These are phyloP conservation scores for Odobenus rosmarus DNA, from an alignment of 2,113 vertebrate species.

Conservation along the genomic window DNA sequence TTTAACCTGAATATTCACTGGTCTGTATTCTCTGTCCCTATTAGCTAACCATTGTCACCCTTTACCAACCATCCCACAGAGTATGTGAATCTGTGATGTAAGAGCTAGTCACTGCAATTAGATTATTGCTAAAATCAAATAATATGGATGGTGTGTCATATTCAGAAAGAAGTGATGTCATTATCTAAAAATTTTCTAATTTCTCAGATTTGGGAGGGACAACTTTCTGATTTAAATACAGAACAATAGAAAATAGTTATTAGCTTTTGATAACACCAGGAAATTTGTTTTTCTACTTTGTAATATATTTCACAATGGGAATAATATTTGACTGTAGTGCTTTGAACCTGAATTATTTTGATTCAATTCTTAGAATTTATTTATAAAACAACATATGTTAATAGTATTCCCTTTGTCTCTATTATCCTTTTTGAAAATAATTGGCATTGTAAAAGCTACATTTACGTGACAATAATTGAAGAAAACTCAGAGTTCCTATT, in stretches of 20 bases:
- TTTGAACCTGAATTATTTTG: neutral
- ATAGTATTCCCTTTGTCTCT: neutral
- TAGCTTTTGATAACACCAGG: neutral
- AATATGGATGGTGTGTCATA: neutral
- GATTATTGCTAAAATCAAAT: conserved; percentile 12
- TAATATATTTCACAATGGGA: neutral
- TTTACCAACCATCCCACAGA: neutral
- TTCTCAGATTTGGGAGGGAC: conserved; percentile 35
- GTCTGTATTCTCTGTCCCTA: neutral
- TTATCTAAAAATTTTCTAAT: conserved; percentile 46
- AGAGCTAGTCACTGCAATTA: conserved; percentile 49
- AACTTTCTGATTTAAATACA: conserved; percentile 63
- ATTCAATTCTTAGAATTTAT: neutral
- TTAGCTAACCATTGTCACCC: neutral
- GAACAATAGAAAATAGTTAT: neutral
- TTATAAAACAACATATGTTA: neutral
- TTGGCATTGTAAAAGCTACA: neutral
- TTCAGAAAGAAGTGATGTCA: conserved; percentile 60
- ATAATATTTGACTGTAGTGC: neutral
- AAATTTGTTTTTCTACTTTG: neutral
- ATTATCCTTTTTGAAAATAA: neutral
- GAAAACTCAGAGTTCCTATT: neutral
- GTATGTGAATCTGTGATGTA: neutral
- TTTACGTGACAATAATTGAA: neutral
- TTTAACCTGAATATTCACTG: neutral